Conservation (phyloP, 2,888 invertebrate genomes). For the Liodrosophila aerea region DNA sequence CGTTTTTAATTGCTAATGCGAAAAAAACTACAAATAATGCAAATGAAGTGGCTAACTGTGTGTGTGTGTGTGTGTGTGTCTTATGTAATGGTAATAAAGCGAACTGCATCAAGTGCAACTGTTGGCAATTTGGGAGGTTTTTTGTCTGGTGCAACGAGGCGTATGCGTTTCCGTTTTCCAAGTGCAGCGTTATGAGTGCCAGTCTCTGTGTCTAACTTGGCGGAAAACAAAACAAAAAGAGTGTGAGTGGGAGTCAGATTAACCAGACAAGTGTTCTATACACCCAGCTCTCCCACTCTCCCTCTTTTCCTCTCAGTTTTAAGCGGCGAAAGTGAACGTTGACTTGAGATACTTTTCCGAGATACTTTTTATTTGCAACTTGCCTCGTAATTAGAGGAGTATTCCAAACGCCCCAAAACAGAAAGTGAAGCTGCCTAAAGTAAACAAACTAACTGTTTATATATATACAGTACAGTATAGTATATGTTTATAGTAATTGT, state of each 20-base stretch:
- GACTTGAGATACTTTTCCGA: constrained; percentile 25
- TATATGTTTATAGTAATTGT: background rate
- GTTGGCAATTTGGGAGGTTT: constrained; percentile 27
- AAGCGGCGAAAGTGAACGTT: constrained; percentile 59
- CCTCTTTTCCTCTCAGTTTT: background rate
- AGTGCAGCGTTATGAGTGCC: no score
- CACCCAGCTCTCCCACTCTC: background rate
- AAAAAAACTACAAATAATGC: constrained; percentile 43
- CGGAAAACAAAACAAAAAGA: background rate
- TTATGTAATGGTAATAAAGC: constrained; percentile 54
- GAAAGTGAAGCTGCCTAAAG: constrained; percentile 43
- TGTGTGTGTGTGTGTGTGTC: constrained; percentile 15
- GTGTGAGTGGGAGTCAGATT: constrained; percentile 1
- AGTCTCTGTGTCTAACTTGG: background rate
- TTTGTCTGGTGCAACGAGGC: constrained; percentile 66
- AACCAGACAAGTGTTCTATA: constrained; percentile 6
- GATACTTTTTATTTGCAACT: constrained; percentile 29
- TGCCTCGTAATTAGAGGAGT: constrained; percentile 31
- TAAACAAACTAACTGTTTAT: background rate
- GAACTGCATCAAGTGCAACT: constrained; percentile 50
- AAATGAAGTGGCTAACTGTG: constrained; percentile 49
- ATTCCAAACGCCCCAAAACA: constrained; percentile 8
- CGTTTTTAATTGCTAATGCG: constrained; percentile 70
- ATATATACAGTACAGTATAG: background rate
- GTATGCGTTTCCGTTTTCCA: constrained; percentile 71